phyloP scores from a whole-genome alignment of 2,113 vertebrate genomes.

The Chelonoidis abingdonii region DNA sequence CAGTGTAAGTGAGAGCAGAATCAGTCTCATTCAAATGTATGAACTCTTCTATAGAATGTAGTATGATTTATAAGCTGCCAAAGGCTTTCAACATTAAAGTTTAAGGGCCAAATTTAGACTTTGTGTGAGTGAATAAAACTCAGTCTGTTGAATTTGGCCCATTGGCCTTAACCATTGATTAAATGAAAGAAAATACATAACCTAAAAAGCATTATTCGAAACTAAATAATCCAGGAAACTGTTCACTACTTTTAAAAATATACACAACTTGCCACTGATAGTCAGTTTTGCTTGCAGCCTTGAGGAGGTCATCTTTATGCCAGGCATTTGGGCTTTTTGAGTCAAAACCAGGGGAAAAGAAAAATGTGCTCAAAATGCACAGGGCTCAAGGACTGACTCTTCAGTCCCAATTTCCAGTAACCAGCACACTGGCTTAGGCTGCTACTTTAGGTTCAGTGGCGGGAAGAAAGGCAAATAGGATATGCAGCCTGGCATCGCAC shows the following conservation, averaged over 20 bases:
- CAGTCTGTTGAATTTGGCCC: background rate
- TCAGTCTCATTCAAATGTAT: background rate
- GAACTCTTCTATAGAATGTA: background rate
- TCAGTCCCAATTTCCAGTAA: background rate
- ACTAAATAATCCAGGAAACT: background rate
- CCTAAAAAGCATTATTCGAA: background rate
- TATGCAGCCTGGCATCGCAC: background rate
- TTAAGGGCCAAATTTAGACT: background rate
- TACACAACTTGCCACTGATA: background rate
- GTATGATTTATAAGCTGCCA: background rate
- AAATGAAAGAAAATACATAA: background rate
- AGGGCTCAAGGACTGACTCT: background rate
- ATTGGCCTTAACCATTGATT: background rate
- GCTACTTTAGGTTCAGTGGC: background rate
- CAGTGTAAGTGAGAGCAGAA: background rate
- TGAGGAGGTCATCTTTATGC: background rate
- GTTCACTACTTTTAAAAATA: background rate
- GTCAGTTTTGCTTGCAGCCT: background rate
- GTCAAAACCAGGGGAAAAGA: background rate
- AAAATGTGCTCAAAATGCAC: background rate
- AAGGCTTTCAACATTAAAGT: background rate
- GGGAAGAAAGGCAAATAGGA: background rate
- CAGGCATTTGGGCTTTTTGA: background rate
- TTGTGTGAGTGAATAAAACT: accelerated
- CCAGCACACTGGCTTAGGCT: background rate